Conservation (phyloP, 2,888 invertebrate genomes). For the Drosophila antonietae region DNA sequence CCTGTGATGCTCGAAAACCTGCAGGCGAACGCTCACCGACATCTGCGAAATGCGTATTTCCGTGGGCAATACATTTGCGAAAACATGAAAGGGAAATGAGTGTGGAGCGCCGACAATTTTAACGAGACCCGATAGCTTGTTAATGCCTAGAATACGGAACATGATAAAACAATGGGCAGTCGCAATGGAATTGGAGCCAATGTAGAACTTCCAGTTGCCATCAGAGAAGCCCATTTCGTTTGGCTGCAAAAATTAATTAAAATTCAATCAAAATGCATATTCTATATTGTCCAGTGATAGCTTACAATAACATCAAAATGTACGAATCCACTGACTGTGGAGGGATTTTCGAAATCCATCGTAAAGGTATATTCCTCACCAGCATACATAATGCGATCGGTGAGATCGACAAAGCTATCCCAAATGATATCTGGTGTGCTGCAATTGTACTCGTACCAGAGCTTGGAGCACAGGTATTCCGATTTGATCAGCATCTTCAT, state of each 20-base stretch:
- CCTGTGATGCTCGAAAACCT: slow-evolving; percentile 60
- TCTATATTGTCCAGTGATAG: background rate
- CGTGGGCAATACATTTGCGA: slow-evolving; percentile 71
- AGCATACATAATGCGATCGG: slow-evolving; percentile 61
- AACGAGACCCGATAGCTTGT: slow-evolving; percentile 70
- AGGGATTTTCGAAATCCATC: slow-evolving; percentile 74
- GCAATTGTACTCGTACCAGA: slow-evolving; percentile 78
- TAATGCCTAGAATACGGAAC: slow-evolving; percentile 65
- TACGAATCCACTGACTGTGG: slow-evolving; percentile 74
- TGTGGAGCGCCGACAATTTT: slow-evolving; percentile 72
- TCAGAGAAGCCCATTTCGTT: slow-evolving; percentile 71
- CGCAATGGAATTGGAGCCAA: slow-evolving; percentile 44
- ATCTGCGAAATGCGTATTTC: slow-evolving; percentile 60
- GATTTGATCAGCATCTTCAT: slow-evolving; percentile 59
- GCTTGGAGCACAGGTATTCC: slow-evolving; percentile 63
- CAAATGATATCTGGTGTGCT: slow-evolving; percentile 68
- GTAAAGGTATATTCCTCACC: slow-evolving; percentile 70
- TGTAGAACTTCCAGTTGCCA: slow-evolving; percentile 75
- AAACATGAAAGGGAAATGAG: slow-evolving; percentile 69
- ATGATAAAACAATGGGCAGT: slow-evolving; percentile 60
- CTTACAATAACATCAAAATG: slow-evolving; percentile 80
- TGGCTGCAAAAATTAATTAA: slow-evolving; percentile 38
- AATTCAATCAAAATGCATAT: background rate
- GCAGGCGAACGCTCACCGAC: slow-evolving; percentile 45
- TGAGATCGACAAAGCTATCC: slow-evolving; percentile 60